phyloP scores from a whole-genome alignment of 1,140 invertebrate genomes.

The Melitaea cinxia region DNA sequence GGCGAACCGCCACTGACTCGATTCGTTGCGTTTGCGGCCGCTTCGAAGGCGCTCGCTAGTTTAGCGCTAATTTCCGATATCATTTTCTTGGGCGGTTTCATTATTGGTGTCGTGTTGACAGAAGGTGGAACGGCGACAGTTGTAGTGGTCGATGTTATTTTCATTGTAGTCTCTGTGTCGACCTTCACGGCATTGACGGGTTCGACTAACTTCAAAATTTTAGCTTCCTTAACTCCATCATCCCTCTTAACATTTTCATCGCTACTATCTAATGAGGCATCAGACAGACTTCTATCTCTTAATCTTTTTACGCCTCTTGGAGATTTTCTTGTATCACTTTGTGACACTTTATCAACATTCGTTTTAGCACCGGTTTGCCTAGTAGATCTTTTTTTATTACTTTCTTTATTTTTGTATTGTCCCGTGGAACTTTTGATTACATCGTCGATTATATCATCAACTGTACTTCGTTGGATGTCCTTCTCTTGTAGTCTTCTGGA shows the following conservation, averaged over 20 bases:
- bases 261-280: constrained; percentile 83
- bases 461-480: constrained; percentile 87
- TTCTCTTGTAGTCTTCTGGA: constrained; percentile 90
- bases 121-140: constrained; percentile 23
- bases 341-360: constrained; percentile 53
- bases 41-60: constrained; percentile 60
- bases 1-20: constrained; percentile 30
- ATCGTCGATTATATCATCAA: constrained; percentile 94
- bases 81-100: constrained; percentile 78
- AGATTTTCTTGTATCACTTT: constrained; percentile 83
- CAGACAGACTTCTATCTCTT: constrained; percentile 83
- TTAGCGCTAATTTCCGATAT: constrained; percentile 75
- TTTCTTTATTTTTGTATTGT: constrained; percentile 55
- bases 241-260: constrained; percentile 81
- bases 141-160: constrained; percentile 11
- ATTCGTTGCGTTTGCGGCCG: constrained; percentile 40
- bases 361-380: constrained; percentile 63
- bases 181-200: constrained; percentile 15
- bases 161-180: constrained; percentile 39
- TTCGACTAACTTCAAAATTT: constrained; percentile 60
- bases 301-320: constrained; percentile 83
- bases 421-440: constrained; percentile 85
- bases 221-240: constrained; percentile 51
- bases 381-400: constrained; percentile 62
- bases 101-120: constrained; percentile 52